Evolutionary conservation across 1,140 invertebrate genomes (phyloP).

Genomic region (Nasonia vitripennis): DNA sequence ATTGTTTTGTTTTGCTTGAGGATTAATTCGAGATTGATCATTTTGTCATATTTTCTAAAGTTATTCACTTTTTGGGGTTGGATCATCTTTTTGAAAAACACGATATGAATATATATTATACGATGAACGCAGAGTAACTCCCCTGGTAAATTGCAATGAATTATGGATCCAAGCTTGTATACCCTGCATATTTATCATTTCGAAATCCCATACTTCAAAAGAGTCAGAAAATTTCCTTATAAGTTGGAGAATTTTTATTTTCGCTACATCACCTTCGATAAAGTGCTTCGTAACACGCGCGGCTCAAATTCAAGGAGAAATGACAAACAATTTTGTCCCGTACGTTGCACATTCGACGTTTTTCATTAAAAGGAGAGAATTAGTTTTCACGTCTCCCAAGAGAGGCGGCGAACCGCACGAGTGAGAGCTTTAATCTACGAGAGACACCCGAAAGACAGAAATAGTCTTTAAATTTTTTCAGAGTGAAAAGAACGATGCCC

Average conservation of each 20-base stretch:
- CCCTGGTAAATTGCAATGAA: too few species aligned
- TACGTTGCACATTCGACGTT: neutral
- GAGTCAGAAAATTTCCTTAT: neutral
- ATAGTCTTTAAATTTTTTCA: conserved; percentile 22
- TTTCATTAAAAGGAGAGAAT: neutral
- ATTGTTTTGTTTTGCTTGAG: too few species aligned
- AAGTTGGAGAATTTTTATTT: neutral
- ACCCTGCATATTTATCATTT: too few species aligned
- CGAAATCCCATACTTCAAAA: neutral
- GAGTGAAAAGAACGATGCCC: neutral
- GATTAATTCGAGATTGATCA: too few species aligned
- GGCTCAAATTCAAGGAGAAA: neutral
- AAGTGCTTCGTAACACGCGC: neutral
- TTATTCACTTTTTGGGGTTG: too few species aligned
- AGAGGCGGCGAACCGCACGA: neutral
- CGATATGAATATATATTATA: too few species aligned
- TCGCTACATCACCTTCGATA: neutral
- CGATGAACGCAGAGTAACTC: too few species aligned
- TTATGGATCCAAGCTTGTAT: too few species aligned
- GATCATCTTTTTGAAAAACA: too few species aligned
- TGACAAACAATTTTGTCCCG: neutral
- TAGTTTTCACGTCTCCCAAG: neutral
- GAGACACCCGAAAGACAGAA: neutral
- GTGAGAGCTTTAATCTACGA: neutral
- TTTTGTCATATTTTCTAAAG: too few species aligned